Conservation (phyloP, 23 tunicate species). For the Botrylloides violaceus region DNA sequence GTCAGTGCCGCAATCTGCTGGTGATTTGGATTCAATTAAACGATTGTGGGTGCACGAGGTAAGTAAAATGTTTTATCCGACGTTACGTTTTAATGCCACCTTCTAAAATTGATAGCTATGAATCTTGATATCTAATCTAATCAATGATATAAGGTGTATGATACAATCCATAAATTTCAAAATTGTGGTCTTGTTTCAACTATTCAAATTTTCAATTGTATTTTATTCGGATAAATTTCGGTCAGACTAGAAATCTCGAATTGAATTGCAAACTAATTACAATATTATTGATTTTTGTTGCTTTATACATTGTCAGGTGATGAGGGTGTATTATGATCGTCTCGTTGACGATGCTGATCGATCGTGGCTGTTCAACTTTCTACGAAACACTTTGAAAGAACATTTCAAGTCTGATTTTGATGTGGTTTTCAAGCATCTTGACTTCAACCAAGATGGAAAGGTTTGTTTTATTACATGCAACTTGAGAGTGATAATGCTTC, state of each 20-base stretch:
- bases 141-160: background rate
- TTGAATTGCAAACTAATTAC: no score
- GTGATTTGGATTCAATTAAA: constrained; percentile 39
- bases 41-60: constrained; percentile 37
- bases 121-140: no score
- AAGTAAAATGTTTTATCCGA: background rate
- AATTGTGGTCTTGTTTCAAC: no score
- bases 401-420: constrained; percentile 46
- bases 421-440: constrained; percentile 55
- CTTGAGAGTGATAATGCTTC: background rate
- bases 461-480: no score
- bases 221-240: no score
- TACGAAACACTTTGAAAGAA: constrained; percentile 32
- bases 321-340: constrained; percentile 97
- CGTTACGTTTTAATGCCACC: no score
- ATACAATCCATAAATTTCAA: no score
- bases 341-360: constrained; percentile 81
- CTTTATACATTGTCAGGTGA: constrained; percentile 38
- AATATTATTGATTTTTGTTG: background rate
- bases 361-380: constrained; percentile 62
- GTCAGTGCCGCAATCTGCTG: constrained; percentile 67
- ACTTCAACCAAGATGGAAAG: constrained; percentile 77
- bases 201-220: no score
- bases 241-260: no score
- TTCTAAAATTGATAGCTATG: no score